Conservation (phyloP, 2,888 invertebrate genomes). For the Ennomos quercinarius region DNA sequence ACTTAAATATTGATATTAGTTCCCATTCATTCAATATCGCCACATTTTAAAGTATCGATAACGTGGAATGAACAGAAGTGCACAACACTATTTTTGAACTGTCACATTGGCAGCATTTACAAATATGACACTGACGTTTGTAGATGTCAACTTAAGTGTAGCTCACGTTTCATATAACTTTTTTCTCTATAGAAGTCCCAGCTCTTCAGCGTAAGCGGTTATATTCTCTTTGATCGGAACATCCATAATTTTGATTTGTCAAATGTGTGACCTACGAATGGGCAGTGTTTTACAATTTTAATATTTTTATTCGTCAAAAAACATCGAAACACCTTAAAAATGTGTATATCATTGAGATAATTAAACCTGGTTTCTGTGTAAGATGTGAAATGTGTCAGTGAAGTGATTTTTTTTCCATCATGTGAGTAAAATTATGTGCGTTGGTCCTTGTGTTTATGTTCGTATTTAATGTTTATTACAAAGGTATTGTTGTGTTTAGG, state of each 20-base stretch:
- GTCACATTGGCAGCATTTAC: too few relatives aligned
- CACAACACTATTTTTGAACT: too few relatives aligned
- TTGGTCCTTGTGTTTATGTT: conserved; percentile 58
- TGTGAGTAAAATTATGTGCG: conserved; percentile 65
- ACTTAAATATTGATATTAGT: too few relatives aligned
- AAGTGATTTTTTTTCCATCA: conserved; percentile 52
- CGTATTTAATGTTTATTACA: conserved; percentile 47
- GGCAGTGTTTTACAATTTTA: conserved; percentile 53
- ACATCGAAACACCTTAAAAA: conserved; percentile 56
- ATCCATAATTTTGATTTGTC: conserved; percentile 41
- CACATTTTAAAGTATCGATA: too few relatives aligned
- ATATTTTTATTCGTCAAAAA: conserved; percentile 34
- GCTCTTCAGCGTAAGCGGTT: too few relatives aligned
- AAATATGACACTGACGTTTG: too few relatives aligned
- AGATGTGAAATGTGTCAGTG: conserved; percentile 65
- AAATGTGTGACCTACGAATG: conserved; percentile 47
- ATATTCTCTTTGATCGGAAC: too few relatives aligned
- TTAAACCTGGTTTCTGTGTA: conserved; percentile 50
- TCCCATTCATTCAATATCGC: too few relatives aligned
- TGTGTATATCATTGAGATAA: conserved; percentile 50
- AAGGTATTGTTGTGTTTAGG: conserved; percentile 59
- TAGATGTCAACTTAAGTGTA: too few relatives aligned
- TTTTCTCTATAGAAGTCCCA: too few relatives aligned
- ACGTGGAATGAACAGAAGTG: too few relatives aligned
- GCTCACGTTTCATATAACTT: too few relatives aligned